Conservation (phyloP, 2,113 vertebrate species). For the Coracopsis vasa region DNA sequence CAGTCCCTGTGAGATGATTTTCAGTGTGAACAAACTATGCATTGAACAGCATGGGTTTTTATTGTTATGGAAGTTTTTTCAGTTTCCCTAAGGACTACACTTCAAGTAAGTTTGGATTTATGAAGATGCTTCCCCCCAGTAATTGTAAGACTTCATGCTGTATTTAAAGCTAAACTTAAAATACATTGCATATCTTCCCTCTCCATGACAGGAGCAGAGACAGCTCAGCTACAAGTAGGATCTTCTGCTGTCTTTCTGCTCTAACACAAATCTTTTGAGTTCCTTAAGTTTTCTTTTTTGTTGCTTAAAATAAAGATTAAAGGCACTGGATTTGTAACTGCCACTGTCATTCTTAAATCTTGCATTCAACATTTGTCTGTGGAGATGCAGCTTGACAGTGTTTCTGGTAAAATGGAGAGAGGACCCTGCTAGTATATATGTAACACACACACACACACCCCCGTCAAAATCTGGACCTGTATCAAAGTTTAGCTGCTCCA, state of each 20-base stretch:
- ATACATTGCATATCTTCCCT: background rate
- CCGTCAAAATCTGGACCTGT: background rate
- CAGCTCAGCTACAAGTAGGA: background rate
- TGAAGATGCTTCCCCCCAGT: background rate
- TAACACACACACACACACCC: accelerated
- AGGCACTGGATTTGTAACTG: background rate
- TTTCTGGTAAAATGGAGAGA: background rate
- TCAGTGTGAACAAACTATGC: background rate
- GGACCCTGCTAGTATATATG: background rate
- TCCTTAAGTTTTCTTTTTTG: background rate
- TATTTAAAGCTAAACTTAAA: background rate
- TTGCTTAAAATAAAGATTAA: background rate
- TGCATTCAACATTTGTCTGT: background rate
- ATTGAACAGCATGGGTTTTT: background rate
- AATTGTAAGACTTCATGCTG: background rate
- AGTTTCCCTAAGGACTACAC: background rate
- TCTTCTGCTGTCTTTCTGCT: background rate
- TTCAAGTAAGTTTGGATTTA: background rate
- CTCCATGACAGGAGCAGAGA: background rate
- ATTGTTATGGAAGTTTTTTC: background rate
- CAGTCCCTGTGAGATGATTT: background rate
- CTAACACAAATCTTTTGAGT: background rate
- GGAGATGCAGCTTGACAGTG: background rate
- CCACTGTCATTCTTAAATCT: background rate
- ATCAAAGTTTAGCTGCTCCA: constrained; percentile 1